phyloP scores from a whole-genome alignment of 2,797 vertebrate genomes.

The Lithobates sylvaticus region DNA sequence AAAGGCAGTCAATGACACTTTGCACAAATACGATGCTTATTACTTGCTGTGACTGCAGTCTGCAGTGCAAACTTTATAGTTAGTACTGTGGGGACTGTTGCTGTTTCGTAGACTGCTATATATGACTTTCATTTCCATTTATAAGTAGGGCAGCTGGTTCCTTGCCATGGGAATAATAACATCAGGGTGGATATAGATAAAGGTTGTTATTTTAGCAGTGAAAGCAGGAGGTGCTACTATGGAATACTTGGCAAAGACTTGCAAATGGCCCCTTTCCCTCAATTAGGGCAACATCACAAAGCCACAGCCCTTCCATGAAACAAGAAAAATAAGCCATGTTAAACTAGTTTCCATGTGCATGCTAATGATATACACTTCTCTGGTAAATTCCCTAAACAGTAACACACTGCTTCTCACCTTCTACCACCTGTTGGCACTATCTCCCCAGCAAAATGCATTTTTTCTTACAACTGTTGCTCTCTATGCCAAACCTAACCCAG shows the following conservation, averaged over 20 bases:
- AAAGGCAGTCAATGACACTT: background rate
- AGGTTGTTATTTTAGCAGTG: constrained; percentile 45
- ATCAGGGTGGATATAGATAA: constrained; percentile 50
- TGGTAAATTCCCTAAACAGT: background rate
- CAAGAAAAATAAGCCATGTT: constrained; percentile 6
- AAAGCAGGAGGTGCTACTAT: constrained; percentile 46
- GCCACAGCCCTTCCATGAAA: constrained; percentile 1
- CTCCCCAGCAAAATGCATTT: no score
- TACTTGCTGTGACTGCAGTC: background rate
- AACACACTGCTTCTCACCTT: background rate
- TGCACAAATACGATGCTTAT: background rate
- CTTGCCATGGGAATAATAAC: constrained; percentile 43
- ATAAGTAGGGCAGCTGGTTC: constrained; percentile 34
- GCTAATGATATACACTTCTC: background rate
- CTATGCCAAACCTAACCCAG: background rate
- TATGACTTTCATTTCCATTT: constrained; percentile 17
- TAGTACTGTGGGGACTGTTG: no score
- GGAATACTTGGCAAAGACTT: constrained; percentile 49
- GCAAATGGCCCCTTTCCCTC: constrained; percentile 36
- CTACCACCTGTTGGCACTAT: background rate
- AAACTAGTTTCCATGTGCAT: constrained; percentile 40
- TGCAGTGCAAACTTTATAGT: background rate
- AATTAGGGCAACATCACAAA: constrained; percentile 36
- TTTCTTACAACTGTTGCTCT: background rate
- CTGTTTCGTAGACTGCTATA: background rate